Base-by-base conservation (phyloP, 2,888 invertebrate genomes). In the Sarcophaga variegata region DNA sequence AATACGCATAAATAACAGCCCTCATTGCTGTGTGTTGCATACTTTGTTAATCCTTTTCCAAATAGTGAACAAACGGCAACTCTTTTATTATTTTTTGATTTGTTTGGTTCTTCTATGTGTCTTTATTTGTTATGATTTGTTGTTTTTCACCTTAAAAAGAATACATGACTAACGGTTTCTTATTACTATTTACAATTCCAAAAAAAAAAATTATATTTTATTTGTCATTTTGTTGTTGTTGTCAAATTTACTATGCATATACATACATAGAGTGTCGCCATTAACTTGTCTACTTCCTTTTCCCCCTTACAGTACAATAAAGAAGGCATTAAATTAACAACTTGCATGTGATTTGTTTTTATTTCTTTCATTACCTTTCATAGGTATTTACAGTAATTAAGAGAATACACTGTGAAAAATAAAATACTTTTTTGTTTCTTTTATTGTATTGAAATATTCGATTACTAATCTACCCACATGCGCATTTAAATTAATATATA, bases 271-370 rank as follows among this genome's bases (percentile, higher is more conserved):
- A 37, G 49, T 62, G 67, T 78, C 62, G 66, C 62, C 83, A 45
- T n/a, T 49, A 78, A 78, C 67, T 78, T 37, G 37, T 27, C 67
- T 49, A 81, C 25, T 75, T 62, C 54, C 69, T 69, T 69, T 62
- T 27, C 69, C 22, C 67, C 47, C 25, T 37, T 37, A 10, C 37
- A 37, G 8, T 10, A 37, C 37, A 37, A 37, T 37, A 2, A 8
- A 0, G 37, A 37, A 37, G 37, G 37, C 37, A 37, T 37, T 37
- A 37, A 37, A 37, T 2, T 8, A 37, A 8, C 10, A 37, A 10
- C 37, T 37, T 37, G 37, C 37, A 37, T 37, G 47, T 54, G 62
- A 70, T 70, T 63, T 37, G 17, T 54, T 64, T 71, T 59, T 80
- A 63, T n/a, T 49, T 70, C 17, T 70, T 54, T 54, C 54, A 37